A percentile compares a stretch with the other conserved stretches of the same genome.
These are phyloP conservation scores for Papilio dardanus DNA, from an alignment of 1,140 invertebrate species.

Conservation along the genomic window DNA sequence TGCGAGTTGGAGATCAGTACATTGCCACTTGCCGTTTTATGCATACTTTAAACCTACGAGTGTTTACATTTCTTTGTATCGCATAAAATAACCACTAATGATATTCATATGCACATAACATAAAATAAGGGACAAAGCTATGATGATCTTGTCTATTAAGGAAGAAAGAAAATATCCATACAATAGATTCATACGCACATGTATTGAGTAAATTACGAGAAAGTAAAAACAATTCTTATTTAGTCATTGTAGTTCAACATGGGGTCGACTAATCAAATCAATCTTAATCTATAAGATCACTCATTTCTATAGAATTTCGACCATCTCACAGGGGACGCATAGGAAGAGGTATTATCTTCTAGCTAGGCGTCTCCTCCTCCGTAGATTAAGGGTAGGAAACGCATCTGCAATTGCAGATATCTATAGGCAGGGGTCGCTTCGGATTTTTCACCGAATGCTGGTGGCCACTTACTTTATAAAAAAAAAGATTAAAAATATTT, in stretches of 20 bases:
- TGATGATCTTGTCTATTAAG: neutral
- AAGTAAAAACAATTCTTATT: neutral
- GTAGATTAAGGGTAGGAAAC: too few species aligned
- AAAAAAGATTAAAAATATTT: constrained; percentile 1
- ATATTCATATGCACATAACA: neutral
- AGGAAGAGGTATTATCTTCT: too few species aligned
- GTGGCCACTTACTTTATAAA: too few species aligned
- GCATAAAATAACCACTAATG: neutral
- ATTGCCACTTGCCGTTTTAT: neutral
- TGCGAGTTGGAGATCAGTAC: too few species aligned
- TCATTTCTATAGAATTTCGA: neutral
- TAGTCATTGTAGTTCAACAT: neutral
- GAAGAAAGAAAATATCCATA: constrained; percentile 18
- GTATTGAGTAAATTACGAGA: neutral
- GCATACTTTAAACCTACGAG: neutral
- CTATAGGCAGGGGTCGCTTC: too few species aligned
- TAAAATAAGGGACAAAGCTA: neutral
- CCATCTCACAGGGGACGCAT: neutral
- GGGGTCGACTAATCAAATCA: too few species aligned
- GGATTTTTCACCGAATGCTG: too few species aligned
- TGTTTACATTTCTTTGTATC: neutral
- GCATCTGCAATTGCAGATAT: too few species aligned
- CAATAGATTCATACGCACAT: neutral
- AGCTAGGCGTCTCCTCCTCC: too few species aligned
- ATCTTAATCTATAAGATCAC: neutral